Evolutionary conservation across 2,888 invertebrate genomes (phyloP).

Genomic region (Thymelicus acteon): DNA sequence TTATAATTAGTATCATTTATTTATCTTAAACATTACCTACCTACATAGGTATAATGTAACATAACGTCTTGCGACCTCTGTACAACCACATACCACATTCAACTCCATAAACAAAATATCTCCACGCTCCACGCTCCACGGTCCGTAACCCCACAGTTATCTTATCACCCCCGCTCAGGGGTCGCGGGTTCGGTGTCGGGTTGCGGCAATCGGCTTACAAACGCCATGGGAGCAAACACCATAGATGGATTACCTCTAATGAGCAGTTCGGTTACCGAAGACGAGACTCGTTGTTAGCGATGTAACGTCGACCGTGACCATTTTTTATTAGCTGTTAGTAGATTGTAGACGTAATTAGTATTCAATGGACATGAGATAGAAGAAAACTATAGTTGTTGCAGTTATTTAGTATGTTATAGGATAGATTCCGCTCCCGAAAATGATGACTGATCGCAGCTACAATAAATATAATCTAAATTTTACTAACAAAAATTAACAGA

Average conservation of each 20-base stretch:
- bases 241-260: conserved; percentile 66
- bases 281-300: conserved; percentile 10
- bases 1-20: too few relatives aligned
- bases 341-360: background rate
- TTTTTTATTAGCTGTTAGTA: conserved; percentile 4
- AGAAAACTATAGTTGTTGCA: too few relatives aligned
- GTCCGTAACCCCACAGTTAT: conserved; percentile 33
- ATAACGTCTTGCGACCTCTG: too few relatives aligned
- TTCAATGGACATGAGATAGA: too few relatives aligned
- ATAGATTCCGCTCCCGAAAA: too few relatives aligned
- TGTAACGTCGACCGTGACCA: background rate
- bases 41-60: too few relatives aligned
- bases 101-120: conserved; percentile 10
- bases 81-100: background rate
- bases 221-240: conserved; percentile 68
- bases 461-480: too few relatives aligned
- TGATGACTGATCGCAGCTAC: too few relatives aligned
- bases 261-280: conserved; percentile 53
- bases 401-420: too few relatives aligned
- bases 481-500: too few relatives aligned
- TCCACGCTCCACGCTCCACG: conserved; percentile 17
- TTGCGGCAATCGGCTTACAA: conserved; percentile 78
- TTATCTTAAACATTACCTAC: too few relatives aligned
- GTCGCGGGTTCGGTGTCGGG: conserved; percentile 73
- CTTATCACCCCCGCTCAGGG: conserved; percentile 47